Conservation (phyloP, 1,140 invertebrate genomes). For the Matsumurasca onukii region DNA sequence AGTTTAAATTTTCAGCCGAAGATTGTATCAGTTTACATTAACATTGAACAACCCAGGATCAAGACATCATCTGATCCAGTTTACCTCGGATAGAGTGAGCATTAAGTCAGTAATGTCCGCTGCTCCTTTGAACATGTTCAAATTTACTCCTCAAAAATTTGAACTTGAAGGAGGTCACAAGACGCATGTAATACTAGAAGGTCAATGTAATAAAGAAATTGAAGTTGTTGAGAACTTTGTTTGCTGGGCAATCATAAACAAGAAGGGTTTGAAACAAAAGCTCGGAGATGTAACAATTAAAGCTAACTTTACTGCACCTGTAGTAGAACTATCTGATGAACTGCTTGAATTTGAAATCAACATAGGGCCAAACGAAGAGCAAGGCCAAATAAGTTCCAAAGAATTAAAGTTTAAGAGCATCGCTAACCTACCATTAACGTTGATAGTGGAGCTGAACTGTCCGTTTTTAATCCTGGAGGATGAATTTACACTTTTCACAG, state of each 20-base stretch:
- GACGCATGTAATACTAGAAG: not conserved
- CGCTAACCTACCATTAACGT: not conserved
- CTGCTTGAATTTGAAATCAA: constrained; percentile 7
- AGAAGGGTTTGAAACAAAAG: constrained; percentile 9
- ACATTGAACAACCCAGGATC: constrained; percentile 6
- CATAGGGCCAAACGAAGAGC: not conserved
- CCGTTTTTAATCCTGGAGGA: constrained; percentile 9
- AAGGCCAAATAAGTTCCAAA: not conserved
- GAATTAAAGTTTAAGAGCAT: not conserved
- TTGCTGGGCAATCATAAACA: constrained; percentile 10
- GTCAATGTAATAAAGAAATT: constrained; percentile 10
- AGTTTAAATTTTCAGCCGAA: constrained; percentile 9
- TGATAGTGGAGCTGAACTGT: constrained; percentile 7
- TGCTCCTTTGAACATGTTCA: constrained; percentile 11
- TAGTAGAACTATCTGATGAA: not conserved
- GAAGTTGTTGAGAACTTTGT: not conserved
- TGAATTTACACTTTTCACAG: not conserved
- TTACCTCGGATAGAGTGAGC: not conserved
- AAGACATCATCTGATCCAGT: constrained; percentile 4
- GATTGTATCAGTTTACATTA: constrained; percentile 5
- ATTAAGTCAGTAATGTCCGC: not conserved
- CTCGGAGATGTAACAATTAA: not conserved
- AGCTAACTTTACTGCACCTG: not conserved
- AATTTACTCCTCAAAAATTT: not conserved
- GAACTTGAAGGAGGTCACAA: not conserved